Conservation (phyloP, 2,888 invertebrate species). For the Steinernema hermaphroditum region DNA sequence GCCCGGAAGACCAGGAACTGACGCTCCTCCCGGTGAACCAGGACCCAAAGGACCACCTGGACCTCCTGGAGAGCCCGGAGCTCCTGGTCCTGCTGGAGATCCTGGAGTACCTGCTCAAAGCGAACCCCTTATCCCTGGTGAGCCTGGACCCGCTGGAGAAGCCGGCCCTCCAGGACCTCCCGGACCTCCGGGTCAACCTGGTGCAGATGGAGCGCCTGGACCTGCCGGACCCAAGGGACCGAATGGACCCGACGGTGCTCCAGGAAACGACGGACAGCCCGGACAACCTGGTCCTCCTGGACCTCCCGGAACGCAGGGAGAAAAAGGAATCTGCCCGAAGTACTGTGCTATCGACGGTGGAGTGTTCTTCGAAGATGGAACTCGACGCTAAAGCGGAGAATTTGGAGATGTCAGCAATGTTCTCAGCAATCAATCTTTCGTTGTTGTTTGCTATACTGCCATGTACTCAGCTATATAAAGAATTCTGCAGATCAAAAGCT, state of each 20-base stretch:
- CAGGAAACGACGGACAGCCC: slow-evolving; percentile 33
- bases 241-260: slow-evolving; percentile 33
- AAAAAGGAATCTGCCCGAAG: slow-evolving; percentile 34
- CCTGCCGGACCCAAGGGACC: slow-evolving; percentile 33
- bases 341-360: slow-evolving; percentile 26
- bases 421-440: slow-evolving; percentile 21
- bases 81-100: slow-evolving; percentile 43
- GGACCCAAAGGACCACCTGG: slow-evolving; percentile 45
- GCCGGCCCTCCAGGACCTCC: slow-evolving; percentile 45
- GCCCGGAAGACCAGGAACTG: slow-evolving; percentile 44
- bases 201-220: slow-evolving; percentile 44
- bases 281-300: slow-evolving; percentile 38
- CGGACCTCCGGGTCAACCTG: slow-evolving; percentile 46
- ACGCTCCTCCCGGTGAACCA: slow-evolving; percentile 42
- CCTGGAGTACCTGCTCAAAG: slow-evolving; percentile 43
- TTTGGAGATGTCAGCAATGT: slow-evolving; percentile 13
- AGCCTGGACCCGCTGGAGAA: slow-evolving; percentile 46
- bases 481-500: not conserved
- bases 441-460: slow-evolving; percentile 25
- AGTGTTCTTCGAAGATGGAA: slow-evolving; percentile 30
- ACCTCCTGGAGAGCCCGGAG: slow-evolving; percentile 44
- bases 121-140: slow-evolving; percentile 35
- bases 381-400: slow-evolving; percentile 10
- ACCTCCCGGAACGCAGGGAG: slow-evolving; percentile 36
- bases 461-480: slow-evolving; percentile 6